These are phyloP conservation scores for Perodicticus potto DNA, from an alignment of 2,797 vertebrate species.

Conservation along the genomic window DNA sequence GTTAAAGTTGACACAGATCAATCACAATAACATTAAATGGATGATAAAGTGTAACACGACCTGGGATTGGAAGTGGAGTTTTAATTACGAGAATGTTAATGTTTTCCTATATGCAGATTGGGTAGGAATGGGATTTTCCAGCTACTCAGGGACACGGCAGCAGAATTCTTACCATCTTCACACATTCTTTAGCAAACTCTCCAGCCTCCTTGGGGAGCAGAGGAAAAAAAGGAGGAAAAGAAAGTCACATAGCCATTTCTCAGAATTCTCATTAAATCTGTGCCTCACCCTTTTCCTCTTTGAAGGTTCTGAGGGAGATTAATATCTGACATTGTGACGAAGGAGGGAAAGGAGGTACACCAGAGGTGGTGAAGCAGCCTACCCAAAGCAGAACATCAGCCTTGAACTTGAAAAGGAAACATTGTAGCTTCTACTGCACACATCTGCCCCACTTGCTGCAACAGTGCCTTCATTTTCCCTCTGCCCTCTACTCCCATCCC, in stretches of 20 bases:
- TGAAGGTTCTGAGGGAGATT: background rate
- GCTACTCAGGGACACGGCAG: background rate
- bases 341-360: background rate
- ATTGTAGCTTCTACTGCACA: accelerated
- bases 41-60: slow-evolving; percentile 91
- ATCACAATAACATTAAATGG: slow-evolving; percentile 97
- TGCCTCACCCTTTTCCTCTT: background rate
- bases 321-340: background rate
- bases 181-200: background rate
- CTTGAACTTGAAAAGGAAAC: background rate
- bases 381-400: background rate
- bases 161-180: background rate
- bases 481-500: background rate
- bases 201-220: background rate
- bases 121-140: background rate
- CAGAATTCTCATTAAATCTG: slow-evolving; percentile 20
- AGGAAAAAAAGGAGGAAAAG: background rate
- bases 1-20: slow-evolving; percentile 98
- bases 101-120: slow-evolving; percentile 75
- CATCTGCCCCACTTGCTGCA: background rate
- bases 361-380: background rate
- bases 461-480: background rate
- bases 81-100: slow-evolving; percentile 91
- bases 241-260: slow-evolving; percentile 2
- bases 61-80: slow-evolving; percentile 86